These are phyloP conservation scores for Chionoecetes opilio DNA, from an alignment of 1,140 invertebrate species.

Conservation along the genomic window DNA sequence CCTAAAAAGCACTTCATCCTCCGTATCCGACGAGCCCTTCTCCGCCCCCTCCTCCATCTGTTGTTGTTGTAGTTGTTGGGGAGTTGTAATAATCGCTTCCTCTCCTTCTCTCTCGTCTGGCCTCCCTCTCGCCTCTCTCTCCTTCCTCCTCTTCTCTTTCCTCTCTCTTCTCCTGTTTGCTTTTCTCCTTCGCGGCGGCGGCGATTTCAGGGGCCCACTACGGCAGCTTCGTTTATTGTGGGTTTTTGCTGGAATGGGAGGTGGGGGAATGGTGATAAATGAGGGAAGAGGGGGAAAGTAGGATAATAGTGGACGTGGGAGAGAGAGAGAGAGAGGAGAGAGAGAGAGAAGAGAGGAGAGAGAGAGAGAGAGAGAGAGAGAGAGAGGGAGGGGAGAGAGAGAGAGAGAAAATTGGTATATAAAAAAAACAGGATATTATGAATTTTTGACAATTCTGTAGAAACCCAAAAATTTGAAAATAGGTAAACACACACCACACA, in stretches of 20 bases:
- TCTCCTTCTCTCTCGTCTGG: constrained; percentile 54
- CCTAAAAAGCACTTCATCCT: constrained; percentile 81
- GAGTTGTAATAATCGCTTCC: background rate
- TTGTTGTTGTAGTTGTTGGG: constrained; percentile 6
- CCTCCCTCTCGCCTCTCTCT: constrained; percentile 43
- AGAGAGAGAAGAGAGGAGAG: too few species aligned
- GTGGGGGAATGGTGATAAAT: background rate
- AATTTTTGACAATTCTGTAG: too few species aligned
- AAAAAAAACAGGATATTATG: too few species aligned
- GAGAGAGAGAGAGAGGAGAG: background rate
- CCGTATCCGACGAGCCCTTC: constrained; percentile 75
- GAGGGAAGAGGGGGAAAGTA: background rate
- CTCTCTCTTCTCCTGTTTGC: constrained; percentile 83
- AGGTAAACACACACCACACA: too few species aligned
- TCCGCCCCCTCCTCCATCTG: background rate
- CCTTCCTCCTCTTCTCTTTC: constrained; percentile 81
- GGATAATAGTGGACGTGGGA: too few species aligned
- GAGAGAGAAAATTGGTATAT: too few species aligned
- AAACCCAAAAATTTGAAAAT: too few species aligned
- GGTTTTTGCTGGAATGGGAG: constrained; percentile 53
- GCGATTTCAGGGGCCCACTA: constrained; percentile 61
- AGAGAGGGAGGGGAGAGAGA: too few species aligned
- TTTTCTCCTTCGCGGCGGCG: constrained; percentile 82
- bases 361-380: too few species aligned
- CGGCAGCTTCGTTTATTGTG: constrained; percentile 50